These are phyloP conservation scores for Thymelicus lineola DNA, from an alignment of 2,888 invertebrate genomes.

Conservation along the genomic window DNA sequence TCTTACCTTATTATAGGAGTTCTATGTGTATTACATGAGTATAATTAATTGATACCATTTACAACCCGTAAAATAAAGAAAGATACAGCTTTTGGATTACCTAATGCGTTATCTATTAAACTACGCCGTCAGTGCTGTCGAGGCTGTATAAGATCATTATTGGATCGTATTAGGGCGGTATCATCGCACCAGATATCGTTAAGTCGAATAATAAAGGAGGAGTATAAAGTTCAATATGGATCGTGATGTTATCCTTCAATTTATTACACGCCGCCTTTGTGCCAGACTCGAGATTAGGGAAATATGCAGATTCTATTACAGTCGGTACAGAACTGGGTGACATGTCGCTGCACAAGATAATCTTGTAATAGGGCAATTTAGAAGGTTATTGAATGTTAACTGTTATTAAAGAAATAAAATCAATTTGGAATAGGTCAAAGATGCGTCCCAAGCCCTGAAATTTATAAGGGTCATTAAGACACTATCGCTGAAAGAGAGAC, in stretches of 20 bases:
- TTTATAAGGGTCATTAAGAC: no score
- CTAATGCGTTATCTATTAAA: neutral
- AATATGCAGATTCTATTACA: constrained; percentile 15
- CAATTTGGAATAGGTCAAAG: no score
- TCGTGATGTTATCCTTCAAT: constrained; percentile 18
- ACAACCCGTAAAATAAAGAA: no score
- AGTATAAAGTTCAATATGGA: constrained; percentile 15
- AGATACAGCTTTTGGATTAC: neutral
- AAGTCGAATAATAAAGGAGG: constrained; percentile 12
- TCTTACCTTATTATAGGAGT: no score
- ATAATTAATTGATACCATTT: no score
- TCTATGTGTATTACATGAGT: no score
- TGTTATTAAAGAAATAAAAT: neutral
- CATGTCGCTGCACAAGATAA: constrained; percentile 5
- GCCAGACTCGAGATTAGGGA: constrained; percentile 10
- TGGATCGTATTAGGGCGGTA: constrained; percentile 2
- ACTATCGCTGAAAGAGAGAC: no score
- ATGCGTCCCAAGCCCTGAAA: no score
- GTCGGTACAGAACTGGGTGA: neutral
- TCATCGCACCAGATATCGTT: constrained; percentile 6
- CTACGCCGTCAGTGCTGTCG: no score
- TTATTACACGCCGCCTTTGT: constrained; percentile 11
- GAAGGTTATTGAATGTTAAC: neutral
- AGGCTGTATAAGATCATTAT: neutral
- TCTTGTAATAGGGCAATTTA: neutral